Base-by-base conservation (phyloP, 2,888 invertebrate species). In the Torymus texanus region DNA sequence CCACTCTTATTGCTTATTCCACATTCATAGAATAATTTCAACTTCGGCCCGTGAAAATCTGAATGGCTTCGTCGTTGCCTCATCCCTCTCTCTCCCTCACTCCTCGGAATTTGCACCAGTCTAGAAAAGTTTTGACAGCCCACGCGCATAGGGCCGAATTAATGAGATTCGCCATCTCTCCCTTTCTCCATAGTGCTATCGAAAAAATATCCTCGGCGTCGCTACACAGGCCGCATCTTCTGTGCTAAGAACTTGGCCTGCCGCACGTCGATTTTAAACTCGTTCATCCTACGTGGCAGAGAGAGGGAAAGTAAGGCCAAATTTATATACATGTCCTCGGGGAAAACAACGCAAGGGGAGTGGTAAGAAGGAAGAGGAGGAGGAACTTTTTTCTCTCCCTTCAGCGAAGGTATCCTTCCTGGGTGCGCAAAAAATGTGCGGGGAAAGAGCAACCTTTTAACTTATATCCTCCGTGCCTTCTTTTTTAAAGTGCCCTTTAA, bases 61-160 rank as follows among this genome's bases (percentile, higher is more conserved):
- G 74, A 74, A 77, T 74, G 70, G 62, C 13, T 41, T 41, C 41
- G 41, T 41, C 41, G 41, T 8, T 5, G 1, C 1, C 8, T 29
- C 41, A 1, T 41, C 10, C 41, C 41, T 41, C 41, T 5, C 41
- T 8, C 8, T 41, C 10, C 41, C 41, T 41, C 41, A 8, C 41
- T 8, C 41, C 41, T 21, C 81, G 82, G 83, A 83, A 83, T 85
- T 83, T 83, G 84, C 80, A 83, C 83, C 21, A 21, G 82, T 84
- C 84, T 82, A 80, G 85, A 86, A 80, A 88, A 88, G 85, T 88
- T 88, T 85, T 85, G 85, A 87, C 85, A 84, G 83, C 82, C 81
- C 79, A 5, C 84, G 79, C 68, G 58, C 50, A 75, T 76, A 83
- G 82, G 78, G 81, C 78, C 81, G 87, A 88, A 88, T 89, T 88